Evolutionary conservation across 2,888 invertebrate species (phyloP).

Genomic region (Drosophila atroscutellata): DNA sequence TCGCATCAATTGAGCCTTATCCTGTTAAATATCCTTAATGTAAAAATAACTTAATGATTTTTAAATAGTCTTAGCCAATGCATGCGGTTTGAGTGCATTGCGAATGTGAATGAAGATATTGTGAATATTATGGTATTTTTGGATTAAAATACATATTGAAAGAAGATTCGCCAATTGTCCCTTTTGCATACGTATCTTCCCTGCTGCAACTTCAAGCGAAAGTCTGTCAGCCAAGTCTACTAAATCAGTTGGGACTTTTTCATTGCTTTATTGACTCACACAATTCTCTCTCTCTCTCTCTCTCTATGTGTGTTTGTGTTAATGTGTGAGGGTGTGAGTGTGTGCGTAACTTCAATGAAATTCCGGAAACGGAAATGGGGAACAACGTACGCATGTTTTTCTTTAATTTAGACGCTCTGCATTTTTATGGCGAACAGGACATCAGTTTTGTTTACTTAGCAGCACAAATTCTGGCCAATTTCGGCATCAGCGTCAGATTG

Average conservation of each 20-base stretch:
- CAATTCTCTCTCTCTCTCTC: constrained; percentile 26
- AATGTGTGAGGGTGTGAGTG: background rate
- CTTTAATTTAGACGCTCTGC: constrained; percentile 54
- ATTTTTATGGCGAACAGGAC: constrained; percentile 52
- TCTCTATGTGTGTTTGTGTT: background rate
- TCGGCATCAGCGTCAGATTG: constrained; percentile 65
- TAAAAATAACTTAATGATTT: constrained; percentile 64
- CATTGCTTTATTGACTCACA: constrained; percentile 59
- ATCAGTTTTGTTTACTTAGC: constrained; percentile 53
- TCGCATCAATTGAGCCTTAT: constrained; percentile 49
- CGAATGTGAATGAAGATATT: constrained; percentile 66
- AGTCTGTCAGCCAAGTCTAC: background rate
- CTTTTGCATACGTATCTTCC: background rate
- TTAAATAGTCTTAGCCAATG: constrained; percentile 63
- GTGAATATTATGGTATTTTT: constrained; percentile 70
- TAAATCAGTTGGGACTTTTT: constrained; percentile 23
- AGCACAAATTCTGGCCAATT: constrained; percentile 32
- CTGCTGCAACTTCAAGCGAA: background rate
- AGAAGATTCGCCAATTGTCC: background rate
- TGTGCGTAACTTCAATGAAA: constrained; percentile 29
- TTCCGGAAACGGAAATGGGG: constrained; percentile 68
- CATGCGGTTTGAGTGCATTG: constrained; percentile 56
- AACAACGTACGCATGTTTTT: constrained; percentile 59
- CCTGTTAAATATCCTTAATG: constrained; percentile 63
- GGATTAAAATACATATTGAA: constrained; percentile 52